These are phyloP conservation scores for Clarias laeviceps DNA, from an alignment of 2,797 vertebrate species.

Conservation along the genomic window DNA sequence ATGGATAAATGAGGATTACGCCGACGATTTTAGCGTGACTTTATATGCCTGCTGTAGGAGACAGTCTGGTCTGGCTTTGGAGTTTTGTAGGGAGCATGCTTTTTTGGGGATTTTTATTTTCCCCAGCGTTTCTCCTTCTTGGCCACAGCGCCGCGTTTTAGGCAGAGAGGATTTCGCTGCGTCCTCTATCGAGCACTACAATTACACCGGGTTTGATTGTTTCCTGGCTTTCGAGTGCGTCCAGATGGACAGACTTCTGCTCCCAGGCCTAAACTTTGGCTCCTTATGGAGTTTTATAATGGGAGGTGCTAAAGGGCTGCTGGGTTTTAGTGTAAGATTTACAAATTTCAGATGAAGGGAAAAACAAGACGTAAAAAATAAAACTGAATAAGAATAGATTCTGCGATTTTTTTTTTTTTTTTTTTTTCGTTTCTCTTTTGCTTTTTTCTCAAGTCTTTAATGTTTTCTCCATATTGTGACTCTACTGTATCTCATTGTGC, in stretches of 20 bases:
- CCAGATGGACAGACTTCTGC: neutral
- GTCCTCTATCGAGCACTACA: constrained; percentile 3
- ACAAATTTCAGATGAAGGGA: neutral
- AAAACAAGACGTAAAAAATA: neutral
- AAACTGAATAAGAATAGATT: neutral
- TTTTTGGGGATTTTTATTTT: constrained; percentile 12
- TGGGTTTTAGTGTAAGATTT: neutral
- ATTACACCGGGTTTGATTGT: constrained; percentile 10
- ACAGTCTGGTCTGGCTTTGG: neutral
- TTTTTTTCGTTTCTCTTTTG: neutral
- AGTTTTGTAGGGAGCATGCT: neutral
- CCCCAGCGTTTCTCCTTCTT: neutral
- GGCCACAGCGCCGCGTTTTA: neutral
- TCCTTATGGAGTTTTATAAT: neutral
- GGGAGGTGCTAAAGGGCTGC: neutral
- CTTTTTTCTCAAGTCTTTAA: constrained; percentile 41
- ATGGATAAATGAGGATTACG: neutral
- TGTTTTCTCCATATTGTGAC: constrained; percentile 57
- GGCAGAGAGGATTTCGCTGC: neutral
- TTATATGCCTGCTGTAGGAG: neutral
- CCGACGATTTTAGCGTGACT: neutral
- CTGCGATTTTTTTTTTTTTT: too few relatives aligned
- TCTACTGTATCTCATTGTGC: constrained; percentile 67
- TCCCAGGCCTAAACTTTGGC: neutral
- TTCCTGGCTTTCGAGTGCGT: neutral